Percentiles rank a stretch among this genome's conserved stretches.
Conservation (phyloP, 2,113 vertebrate genomes). For the Balaeniceps rex region DNA sequence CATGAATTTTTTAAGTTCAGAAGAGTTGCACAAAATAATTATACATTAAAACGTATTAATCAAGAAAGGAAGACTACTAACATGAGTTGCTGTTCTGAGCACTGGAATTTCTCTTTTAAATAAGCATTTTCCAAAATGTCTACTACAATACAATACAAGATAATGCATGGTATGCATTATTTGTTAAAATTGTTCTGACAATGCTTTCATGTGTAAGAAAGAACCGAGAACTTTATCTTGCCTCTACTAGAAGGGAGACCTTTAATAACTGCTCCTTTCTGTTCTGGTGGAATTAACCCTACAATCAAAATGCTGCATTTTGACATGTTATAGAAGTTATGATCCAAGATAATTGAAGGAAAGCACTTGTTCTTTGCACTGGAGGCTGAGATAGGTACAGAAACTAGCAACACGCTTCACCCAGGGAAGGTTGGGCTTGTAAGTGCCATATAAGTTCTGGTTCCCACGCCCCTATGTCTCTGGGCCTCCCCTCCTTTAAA, state of each 20-base stretch:
- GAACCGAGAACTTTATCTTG: background rate
- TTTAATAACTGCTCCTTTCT: background rate
- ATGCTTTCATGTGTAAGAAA: background rate
- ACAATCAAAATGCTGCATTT: background rate
- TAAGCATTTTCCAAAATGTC: background rate
- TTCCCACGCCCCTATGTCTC: rapidly evolving
- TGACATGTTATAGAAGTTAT: background rate
- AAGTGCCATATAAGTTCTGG: rapidly evolving
- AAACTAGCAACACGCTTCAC: background rate
- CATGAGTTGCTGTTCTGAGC: background rate
- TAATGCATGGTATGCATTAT: background rate
- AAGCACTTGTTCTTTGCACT: background rate
- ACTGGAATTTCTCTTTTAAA: background rate
- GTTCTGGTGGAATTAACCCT: background rate
- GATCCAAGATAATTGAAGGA: background rate
- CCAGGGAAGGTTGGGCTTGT: background rate
- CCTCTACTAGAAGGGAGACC: background rate
- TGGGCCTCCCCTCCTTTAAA: too few relatives aligned
- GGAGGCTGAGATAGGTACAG: background rate
- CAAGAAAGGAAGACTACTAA: background rate
- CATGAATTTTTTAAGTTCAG: background rate
- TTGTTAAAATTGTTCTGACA: background rate
- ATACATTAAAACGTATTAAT: background rate
- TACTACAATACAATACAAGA: background rate
- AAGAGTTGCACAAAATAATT: background rate